These are phyloP conservation scores for Heliconius congener DNA, from an alignment of 1,140 invertebrate genomes.

Conservation along the genomic window DNA sequence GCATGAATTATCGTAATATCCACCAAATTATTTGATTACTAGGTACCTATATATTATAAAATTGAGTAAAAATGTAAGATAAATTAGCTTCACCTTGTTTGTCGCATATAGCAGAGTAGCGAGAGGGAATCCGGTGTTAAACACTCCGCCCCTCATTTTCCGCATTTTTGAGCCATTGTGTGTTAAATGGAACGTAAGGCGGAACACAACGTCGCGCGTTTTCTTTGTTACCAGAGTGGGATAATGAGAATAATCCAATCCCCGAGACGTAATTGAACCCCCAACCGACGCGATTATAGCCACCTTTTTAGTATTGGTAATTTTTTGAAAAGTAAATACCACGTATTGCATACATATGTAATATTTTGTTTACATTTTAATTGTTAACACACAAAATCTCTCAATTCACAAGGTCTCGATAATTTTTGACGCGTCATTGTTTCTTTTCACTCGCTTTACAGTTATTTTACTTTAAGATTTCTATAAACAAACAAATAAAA, in stretches of 20 bases:
- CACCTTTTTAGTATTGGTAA: no score
- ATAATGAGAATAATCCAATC: no score
- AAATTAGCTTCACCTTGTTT: no score
- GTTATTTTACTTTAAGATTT: slow-evolving; percentile 9
- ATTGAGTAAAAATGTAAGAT: no score
- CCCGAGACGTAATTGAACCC: no score
- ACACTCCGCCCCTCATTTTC: neutral
- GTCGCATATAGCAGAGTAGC: neutral
- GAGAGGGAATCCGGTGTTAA: neutral
- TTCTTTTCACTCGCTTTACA: slow-evolving; percentile 29
- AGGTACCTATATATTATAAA: no score
- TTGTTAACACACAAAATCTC: neutral
- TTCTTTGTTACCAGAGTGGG: neutral
- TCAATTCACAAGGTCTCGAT: slow-evolving; percentile 40
- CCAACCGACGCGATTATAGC: no score
- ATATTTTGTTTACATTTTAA: neutral
- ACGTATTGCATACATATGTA: no score
- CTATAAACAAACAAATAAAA: neutral
- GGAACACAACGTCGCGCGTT: neutral
- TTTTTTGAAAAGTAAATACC: no score
- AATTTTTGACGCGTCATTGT: slow-evolving; percentile 36
- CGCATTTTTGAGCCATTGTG: neutral
- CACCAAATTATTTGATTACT: no score
- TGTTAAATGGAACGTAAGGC: neutral
- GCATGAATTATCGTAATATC: no score